These are phyloP conservation scores for Gymnoscopelus braueri DNA, from an alignment of 2,797 vertebrate genomes.

Conservation along the genomic window DNA sequence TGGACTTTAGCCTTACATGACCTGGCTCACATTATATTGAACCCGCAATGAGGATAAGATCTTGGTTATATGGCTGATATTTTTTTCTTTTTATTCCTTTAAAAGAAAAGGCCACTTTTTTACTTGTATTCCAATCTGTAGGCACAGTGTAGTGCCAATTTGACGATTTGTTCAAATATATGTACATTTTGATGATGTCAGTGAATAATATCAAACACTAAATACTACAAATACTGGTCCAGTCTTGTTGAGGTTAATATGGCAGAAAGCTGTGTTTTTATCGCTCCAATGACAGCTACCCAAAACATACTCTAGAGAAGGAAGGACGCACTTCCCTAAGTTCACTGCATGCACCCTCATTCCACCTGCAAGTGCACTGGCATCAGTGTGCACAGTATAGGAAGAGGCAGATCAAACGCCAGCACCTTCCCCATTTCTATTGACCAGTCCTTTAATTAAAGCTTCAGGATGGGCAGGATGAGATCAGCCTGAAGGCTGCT, in stretches of 20 bases:
- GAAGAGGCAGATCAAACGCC: conserved; percentile 59
- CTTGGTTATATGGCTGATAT: neutral
- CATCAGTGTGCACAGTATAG: conserved; percentile 32
- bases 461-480: conserved; percentile 73
- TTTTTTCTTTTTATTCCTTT: too few species aligned
- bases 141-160: too few species aligned
- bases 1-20: conserved; percentile 1
- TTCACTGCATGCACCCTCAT: conserved; percentile 28
- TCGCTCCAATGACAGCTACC: neutral
- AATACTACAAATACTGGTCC: too few species aligned
- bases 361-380: conserved; percentile 40
- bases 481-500: conserved; percentile 77
- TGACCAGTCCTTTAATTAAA: conserved; percentile 80
- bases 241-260: neutral
- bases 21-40: neutral
- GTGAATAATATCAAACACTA: too few species aligned
- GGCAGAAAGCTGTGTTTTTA: neutral
- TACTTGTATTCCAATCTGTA: too few species aligned
- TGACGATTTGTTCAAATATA: too few species aligned
- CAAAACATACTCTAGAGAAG: conserved; percentile 23
- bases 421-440: conserved; percentile 68
- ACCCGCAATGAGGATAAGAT: neutral
- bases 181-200: too few species aligned
- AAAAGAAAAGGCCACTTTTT: too few species aligned
- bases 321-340: conserved; percentile 32